A percentile compares a stretch with the other conserved stretches of the same genome.
phyloP scores from a whole-genome alignment of 2,888 invertebrate species.

The Lymantria dispar region DNA sequence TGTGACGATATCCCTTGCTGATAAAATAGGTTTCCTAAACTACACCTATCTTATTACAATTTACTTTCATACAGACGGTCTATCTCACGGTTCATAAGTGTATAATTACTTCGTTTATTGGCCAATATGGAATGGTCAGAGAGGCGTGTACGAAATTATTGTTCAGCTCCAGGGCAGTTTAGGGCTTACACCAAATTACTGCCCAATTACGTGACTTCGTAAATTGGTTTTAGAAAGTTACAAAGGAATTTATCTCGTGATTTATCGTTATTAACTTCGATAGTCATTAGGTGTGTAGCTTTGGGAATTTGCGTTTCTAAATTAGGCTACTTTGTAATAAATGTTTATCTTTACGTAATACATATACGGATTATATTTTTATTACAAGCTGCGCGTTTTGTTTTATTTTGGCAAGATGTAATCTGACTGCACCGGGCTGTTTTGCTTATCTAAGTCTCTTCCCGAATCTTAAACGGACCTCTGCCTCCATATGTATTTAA shows the following conservation, averaged over 20 bases:
- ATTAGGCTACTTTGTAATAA: slow-evolving; percentile 1
- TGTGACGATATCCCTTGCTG: too few relatives aligned
- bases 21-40: too few relatives aligned
- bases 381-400: too few relatives aligned
- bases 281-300: slow-evolving; percentile 23
- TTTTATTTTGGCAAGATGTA: too few relatives aligned
- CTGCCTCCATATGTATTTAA: too few relatives aligned
- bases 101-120: slow-evolving; percentile 50
- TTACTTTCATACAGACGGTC: slow-evolving; percentile 35
- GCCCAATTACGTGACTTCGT: slow-evolving; percentile 36
- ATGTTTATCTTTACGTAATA: too few relatives aligned
- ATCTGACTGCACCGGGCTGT: too few relatives aligned
- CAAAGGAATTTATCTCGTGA: slow-evolving; percentile 28
- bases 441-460: too few relatives aligned
- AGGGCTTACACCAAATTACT: slow-evolving; percentile 46
- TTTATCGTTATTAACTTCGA: slow-evolving; percentile 36
- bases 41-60: slow-evolving; percentile 26
- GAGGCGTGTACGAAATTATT: slow-evolving; percentile 38
- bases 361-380: too few relatives aligned
- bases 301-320: slow-evolving; percentile 19
- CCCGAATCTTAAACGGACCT: too few relatives aligned
- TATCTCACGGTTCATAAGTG: slow-evolving; percentile 45
- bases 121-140: slow-evolving; percentile 28
- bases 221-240: slow-evolving; percentile 48
- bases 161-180: slow-evolving; percentile 39